Evolutionary conservation across 2,113 vertebrate species (phyloP), one percentile per base, ranked within the genome.

Genomic region (Acrocephalus arundinaceus): DNA sequence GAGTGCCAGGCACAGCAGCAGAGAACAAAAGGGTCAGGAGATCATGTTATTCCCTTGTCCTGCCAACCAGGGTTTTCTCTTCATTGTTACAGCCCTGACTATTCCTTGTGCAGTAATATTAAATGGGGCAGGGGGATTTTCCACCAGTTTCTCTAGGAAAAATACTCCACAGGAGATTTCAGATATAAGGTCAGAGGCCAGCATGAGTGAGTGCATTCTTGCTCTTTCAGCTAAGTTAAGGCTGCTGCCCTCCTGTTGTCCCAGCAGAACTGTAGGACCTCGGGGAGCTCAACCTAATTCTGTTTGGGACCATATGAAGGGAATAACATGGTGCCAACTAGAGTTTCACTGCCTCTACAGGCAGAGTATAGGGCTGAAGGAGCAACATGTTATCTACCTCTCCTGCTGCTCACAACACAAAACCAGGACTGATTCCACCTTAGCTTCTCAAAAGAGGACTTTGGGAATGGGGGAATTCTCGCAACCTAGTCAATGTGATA

Each of bases 251-350:
- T 75, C 73, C 84, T 84, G 84, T 23, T 58, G 19, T 78, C 68
- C 63, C 27, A 83, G 61, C 24, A 93, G 72, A 89, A 59, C 39
- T 49, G 54, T 78, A 85, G 41, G 66, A 65, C 72, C 57, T 84
- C 65, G 84, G 65, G 51, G 75, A 88, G 65, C 63, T 80, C 49
- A 61, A 86, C 74, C 94, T 81, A 93, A 63, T 93, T 96, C 35
- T 84, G 17, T 22, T 8, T 37, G 33, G 57, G 71, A 52, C 78
- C 72, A 45, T 48, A 68, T 8, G 49, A 96, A 90, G 83, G 85
- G 46, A 80, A 67, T 14, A 90, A 22, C 0, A 0, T 45, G 6
- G 15, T 77, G 65, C 72, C 76, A 95, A 63, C 11, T 11, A 37
- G 21, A 90, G 67, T 71, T 95, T 63, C 61, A 35, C 28, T 27